Evolutionary conservation across 2,797 vertebrate species (phyloP).

Genomic region (Echiichthys vipera): DNA sequence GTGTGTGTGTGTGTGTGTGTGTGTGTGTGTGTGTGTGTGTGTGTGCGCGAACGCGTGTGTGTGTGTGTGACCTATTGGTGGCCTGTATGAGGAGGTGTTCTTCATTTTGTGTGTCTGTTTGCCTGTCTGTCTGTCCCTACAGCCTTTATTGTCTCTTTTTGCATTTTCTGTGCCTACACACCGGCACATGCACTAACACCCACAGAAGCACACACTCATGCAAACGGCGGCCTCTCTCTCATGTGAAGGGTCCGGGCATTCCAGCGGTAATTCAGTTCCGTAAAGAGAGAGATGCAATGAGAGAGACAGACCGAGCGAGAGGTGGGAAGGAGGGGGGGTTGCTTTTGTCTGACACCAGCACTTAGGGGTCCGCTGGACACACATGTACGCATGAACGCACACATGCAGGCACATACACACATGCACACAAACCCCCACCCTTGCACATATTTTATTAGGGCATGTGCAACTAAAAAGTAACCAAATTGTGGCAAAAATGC

Average conservation of each 20-base stretch:
- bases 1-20: constrained; percentile 30
- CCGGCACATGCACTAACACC: constrained; percentile 77
- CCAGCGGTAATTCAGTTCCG: constrained; percentile 93
- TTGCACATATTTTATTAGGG: constrained; percentile 5
- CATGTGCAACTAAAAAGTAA: constrained; percentile 43
- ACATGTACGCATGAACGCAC: constrained; percentile 62
- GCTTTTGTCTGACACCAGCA: constrained; percentile 84
- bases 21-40: constrained; percentile 24
- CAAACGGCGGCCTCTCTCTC: constrained; percentile 85
- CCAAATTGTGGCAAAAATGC: constrained; percentile 35
- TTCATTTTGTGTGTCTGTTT: constrained; percentile 56
- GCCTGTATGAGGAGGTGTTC: constrained; percentile 56
- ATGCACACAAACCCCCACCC: constrained; percentile 11
- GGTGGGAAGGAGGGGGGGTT: constrained; percentile 56
- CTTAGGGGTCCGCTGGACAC: constrained; percentile 77
- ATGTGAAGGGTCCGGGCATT: constrained; percentile 90
- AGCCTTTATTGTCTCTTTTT: constrained; percentile 54
- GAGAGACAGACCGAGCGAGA: constrained; percentile 79
- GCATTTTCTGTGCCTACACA: constrained; percentile 37
- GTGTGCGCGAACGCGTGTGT: constrained; percentile 24
- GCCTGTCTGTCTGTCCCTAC: constrained; percentile 54
- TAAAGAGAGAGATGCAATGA: constrained; percentile 78
- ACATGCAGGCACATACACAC: constrained; percentile 30
- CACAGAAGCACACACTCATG: constrained; percentile 85
- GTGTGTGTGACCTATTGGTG: constrained; percentile 54